Evolutionary conservation across 2,797 vertebrate species (phyloP).

Genomic region (Helostoma temminkii): DNA sequence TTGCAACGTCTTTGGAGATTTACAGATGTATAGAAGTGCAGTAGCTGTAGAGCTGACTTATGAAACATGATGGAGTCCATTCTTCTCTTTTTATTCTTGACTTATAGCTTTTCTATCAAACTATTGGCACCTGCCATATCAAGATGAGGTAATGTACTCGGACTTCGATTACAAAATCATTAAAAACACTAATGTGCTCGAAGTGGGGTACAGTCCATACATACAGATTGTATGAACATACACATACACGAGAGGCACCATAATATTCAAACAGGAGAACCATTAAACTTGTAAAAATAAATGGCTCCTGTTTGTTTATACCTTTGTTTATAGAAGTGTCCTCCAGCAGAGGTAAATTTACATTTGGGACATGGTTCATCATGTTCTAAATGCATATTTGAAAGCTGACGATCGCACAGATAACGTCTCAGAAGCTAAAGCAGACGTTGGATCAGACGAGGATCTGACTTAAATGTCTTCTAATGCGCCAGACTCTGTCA

Average conservation of each 20-base stretch:
- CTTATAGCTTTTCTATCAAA: constrained; percentile 27
- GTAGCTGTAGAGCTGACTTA: constrained; percentile 3
- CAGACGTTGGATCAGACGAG: constrained; percentile 42
- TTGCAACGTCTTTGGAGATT: no score
- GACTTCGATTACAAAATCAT: background rate
- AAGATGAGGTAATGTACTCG: background rate
- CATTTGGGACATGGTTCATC: constrained; percentile 20
- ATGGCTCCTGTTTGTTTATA: constrained; percentile 30
- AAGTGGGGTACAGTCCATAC: background rate
- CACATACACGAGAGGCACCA: background rate
- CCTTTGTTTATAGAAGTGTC: constrained; percentile 1
- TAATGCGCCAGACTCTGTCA: constrained; percentile 46
- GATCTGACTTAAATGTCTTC: constrained; percentile 50
- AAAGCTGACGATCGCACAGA: constrained; percentile 38
- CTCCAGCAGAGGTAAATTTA: constrained; percentile 17
- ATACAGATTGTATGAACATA: background rate
- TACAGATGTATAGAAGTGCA: no score
- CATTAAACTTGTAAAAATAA: constrained; percentile 15
- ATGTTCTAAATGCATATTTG: constrained; percentile 50
- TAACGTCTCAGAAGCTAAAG: constrained; percentile 47
- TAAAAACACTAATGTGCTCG: no score
- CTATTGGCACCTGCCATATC: background rate
- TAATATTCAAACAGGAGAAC: constrained; percentile 19
- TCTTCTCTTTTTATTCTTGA: constrained; percentile 1
- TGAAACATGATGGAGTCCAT: constrained; percentile 29